These are phyloP conservation scores for Stomatorhinus walkeri DNA, from an alignment of 2,797 vertebrate species.

Conservation along the genomic window DNA sequence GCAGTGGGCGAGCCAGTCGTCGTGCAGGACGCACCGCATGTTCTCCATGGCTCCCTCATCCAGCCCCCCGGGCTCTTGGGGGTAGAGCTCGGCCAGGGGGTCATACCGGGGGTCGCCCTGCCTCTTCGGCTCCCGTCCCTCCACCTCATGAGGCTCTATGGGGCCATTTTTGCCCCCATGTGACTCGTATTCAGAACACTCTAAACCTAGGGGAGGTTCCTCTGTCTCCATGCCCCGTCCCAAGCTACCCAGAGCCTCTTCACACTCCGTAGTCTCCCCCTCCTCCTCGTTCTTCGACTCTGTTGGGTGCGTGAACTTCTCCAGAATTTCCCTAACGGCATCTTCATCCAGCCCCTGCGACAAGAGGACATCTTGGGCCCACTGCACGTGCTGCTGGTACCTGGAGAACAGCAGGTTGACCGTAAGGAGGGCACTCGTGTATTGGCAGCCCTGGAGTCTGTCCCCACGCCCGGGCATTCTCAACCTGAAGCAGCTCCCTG, in stretches of 20 bases:
- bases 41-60: conserved; percentile 12
- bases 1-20: conserved; percentile 27
- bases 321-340: conserved; percentile 45
- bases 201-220: neutral
- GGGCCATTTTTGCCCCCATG: neutral
- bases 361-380: conserved; percentile 59
- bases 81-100: conserved; percentile 22
- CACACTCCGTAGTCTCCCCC: neutral
- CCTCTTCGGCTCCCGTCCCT: conserved; percentile 30
- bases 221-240: neutral
- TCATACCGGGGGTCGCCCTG: conserved; percentile 36
- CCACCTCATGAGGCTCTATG: neutral
- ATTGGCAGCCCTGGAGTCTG: neutral
- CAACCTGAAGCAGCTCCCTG: neutral
- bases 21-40: conserved; percentile 28
- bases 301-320: conserved; percentile 56
- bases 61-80: conserved; percentile 20
- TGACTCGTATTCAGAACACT: neutral
- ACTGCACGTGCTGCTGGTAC: conserved; percentile 63
- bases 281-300: conserved; percentile 33
- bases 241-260: neutral
- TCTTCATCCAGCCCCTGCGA: conserved; percentile 64
- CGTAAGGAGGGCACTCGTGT: neutral
- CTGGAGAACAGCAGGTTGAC: conserved; percentile 44
- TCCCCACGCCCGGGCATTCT: neutral